Percentiles rank a stretch among this genome's conserved stretches.
phyloP scores from a whole-genome alignment of 2,113 vertebrate species.

The Numenius arquata region DNA sequence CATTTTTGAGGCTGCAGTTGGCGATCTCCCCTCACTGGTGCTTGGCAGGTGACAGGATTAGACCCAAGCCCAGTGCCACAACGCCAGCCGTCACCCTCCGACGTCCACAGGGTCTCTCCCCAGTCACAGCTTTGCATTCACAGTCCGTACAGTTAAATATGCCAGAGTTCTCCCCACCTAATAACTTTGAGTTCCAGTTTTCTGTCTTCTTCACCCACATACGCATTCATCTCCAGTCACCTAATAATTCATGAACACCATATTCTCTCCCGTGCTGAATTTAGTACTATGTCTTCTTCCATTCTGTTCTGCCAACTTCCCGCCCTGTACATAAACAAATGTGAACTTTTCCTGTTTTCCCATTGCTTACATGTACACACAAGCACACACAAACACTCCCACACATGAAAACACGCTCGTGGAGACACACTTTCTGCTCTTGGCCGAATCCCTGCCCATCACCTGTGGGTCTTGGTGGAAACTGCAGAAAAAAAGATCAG shows the following conservation, averaged over 20 bases:
- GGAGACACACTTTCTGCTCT: neutral
- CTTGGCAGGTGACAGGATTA: neutral
- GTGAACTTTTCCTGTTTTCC: neutral
- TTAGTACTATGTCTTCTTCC: neutral
- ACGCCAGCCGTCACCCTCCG: neutral
- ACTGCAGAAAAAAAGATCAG: neutral
- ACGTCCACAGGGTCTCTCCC: neutral
- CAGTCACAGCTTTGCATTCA: neutral
- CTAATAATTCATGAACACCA: neutral
- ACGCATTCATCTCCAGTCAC: neutral
- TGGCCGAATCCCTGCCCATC: neutral
- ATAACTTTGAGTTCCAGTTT: neutral
- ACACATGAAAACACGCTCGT: neutral
- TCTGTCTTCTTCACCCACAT: neutral
- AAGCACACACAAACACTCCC: neutral
- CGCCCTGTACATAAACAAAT: neutral
- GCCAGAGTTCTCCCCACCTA: neutral
- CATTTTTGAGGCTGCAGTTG: neutral
- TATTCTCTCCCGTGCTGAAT: neutral
- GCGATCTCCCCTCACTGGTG: rapidly evolving
- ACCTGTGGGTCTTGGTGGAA: neutral
- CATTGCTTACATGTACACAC: neutral
- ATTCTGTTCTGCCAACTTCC: neutral
- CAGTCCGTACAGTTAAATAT: neutral
- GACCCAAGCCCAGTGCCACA: neutral